Evolutionary conservation across 2,888 invertebrate genomes (phyloP), one percentile per base, ranked within the genome.

Genomic region (Myopa tessellatipennis): DNA sequence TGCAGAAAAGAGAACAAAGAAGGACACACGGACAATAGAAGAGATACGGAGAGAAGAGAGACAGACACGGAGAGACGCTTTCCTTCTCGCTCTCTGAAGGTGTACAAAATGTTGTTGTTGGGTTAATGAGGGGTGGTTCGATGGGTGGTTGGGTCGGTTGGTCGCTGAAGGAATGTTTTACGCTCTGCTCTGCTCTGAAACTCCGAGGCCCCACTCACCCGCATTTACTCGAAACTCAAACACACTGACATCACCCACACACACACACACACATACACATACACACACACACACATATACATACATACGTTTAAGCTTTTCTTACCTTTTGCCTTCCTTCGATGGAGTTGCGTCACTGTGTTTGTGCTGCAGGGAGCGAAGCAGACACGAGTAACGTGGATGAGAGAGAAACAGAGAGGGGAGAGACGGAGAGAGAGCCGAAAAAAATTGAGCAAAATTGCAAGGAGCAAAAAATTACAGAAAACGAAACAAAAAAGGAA

Each of bases 211-310:
- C n/a, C n/a, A n/a, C 26, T 26, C 26, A 26, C 26, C 26, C 26
- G 26, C 26, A 26, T 26, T 26, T 26, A 26, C 26, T 26, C 26
- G 26, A 26, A 26, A 26, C 26, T 26, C 26, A 26, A 26, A 26
- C 26, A 2, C 26, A 26, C 2, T 26, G 1, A 26, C 26, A 26
- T 26, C 26, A 26, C 26, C 26, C 26, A 26, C 26, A 26, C 26
- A 26, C 26, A 26, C 26, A 26, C 26, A 26, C 26, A 26, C 26
- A 26, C 26, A 26, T 2, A 26, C 26, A 65, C 7, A 2, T 36
- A 65, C 65, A n/a, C 65, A 65, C 65, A 34, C 65, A 65, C 65
- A 65, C 65, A 65, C 5, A 34, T 5, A n/a, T n/a, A n/a, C n/a
- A n/a, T n/a, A n/a, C n/a, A n/a, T n/a, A n/a, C n/a, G n/a, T n/a